These are phyloP conservation scores for Urocolius indicus DNA, from an alignment of 2,113 vertebrate species.

Conservation along the genomic window DNA sequence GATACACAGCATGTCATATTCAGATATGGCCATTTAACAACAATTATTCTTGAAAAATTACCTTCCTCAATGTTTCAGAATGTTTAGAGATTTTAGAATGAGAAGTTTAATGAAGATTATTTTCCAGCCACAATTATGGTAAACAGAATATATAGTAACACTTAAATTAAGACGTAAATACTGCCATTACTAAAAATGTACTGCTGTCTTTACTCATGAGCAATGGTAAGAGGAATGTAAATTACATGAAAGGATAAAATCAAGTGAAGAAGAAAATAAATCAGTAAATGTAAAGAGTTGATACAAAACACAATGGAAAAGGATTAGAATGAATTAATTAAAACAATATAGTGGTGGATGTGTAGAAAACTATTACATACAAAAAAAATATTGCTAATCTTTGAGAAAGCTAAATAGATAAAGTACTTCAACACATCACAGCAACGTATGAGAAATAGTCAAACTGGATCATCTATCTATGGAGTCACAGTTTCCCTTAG, in stretches of 20 bases:
- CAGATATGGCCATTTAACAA: background rate
- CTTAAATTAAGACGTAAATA: background rate
- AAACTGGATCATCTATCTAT: background rate
- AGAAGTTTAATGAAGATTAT: background rate
- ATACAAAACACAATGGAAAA: background rate
- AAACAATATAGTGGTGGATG: background rate
- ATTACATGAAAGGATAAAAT: background rate
- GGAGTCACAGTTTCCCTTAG: background rate
- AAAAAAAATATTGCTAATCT: background rate
- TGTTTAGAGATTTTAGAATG: background rate
- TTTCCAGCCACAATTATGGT: background rate
- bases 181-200: background rate
- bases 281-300: background rate
- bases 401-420: background rate
- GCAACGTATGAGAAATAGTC: background rate
- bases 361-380: background rate
- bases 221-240: background rate
- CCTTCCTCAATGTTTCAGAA: background rate
- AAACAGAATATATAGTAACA: background rate
- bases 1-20: background rate
- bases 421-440: background rate
- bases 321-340: background rate
- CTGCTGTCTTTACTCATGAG: background rate
- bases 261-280: background rate
- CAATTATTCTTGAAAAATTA: background rate